Evolutionary conservation across 1,140 invertebrate genomes (phyloP).

Genomic region (Helicoverpa zea): DNA sequence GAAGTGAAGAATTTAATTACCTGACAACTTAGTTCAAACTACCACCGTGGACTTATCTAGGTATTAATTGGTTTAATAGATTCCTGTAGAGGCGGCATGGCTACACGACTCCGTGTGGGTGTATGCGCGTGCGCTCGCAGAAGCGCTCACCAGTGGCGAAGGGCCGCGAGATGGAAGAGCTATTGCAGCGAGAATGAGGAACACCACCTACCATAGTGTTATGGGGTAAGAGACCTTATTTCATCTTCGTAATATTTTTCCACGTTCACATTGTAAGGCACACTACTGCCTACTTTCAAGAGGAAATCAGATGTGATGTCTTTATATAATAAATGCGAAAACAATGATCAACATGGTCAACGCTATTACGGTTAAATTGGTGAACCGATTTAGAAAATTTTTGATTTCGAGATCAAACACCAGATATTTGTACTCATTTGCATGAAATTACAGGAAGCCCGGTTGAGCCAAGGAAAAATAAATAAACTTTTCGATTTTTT

Average conservation of each 20-base stretch:
- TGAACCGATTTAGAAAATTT: too few relatives aligned
- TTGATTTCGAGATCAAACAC: neutral
- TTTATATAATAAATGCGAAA: too few relatives aligned
- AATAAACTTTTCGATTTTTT: too few relatives aligned
- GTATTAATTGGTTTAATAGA: slow-evolving; percentile 84
- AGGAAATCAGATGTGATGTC: too few relatives aligned
- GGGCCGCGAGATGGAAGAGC: slow-evolving; percentile 91
- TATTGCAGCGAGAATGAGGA: slow-evolving; percentile 91
- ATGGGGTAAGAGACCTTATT: slow-evolving; percentile 89
- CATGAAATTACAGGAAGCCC: too few relatives aligned
- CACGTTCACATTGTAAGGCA: neutral
- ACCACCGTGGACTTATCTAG: neutral
- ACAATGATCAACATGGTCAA: too few relatives aligned
- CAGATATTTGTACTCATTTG: too few relatives aligned
- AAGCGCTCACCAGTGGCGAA: slow-evolving; percentile 89
- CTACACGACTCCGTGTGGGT: slow-evolving; percentile 96
- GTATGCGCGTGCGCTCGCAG: slow-evolving; percentile 92
- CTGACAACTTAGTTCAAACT: neutral
- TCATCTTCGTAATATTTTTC: too few relatives aligned
- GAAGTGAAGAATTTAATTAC: neutral
- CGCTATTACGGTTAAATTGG: too few relatives aligned
- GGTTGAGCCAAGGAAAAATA: too few relatives aligned
- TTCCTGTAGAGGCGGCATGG: slow-evolving; percentile 95
- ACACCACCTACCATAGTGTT: slow-evolving; percentile 92
- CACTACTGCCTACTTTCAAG: too few relatives aligned